These are phyloP conservation scores for Caerostris extrusa DNA, from an alignment of 1,140 invertebrate species.

Conservation along the genomic window DNA sequence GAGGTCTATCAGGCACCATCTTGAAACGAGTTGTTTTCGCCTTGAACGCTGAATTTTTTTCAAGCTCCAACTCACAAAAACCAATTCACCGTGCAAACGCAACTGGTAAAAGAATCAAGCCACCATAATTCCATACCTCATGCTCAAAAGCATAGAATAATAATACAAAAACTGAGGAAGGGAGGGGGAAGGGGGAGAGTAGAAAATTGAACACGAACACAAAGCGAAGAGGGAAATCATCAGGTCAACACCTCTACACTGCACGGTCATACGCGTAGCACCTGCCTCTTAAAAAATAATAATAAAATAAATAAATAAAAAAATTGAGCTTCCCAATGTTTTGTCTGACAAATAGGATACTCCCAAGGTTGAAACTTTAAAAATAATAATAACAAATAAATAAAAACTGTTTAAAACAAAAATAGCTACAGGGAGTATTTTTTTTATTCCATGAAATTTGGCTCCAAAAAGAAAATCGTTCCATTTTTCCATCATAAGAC, in stretches of 20 bases:
- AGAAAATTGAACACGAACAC: neutral
- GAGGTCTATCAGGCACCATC: neutral
- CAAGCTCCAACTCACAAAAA: constrained; percentile 31
- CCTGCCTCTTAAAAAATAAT: neutral
- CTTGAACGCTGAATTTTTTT: constrained; percentile 16
- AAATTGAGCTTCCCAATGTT: neutral
- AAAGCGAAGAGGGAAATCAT: neutral
- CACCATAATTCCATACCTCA: neutral
- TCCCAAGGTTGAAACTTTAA: constrained; percentile 1
- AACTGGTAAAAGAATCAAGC: neutral
- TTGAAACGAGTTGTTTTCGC: constrained; percentile 11
- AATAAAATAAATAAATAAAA: neutral
- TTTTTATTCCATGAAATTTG: neutral
- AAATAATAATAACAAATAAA: neutral
- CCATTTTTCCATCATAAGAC: neutral
- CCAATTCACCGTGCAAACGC: neutral
- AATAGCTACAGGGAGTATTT: neutral
- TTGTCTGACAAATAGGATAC: neutral
- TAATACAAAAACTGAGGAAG: neutral
- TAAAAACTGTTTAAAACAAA: too few species aligned
- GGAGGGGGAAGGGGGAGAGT: too few species aligned
- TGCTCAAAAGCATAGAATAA: neutral
- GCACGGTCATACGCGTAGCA: neutral
- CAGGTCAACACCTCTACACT: neutral
- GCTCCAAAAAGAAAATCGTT: neutral